phyloP scores from a whole-genome alignment of 2,113 vertebrate genomes.

The Saguinus imperator region DNA sequence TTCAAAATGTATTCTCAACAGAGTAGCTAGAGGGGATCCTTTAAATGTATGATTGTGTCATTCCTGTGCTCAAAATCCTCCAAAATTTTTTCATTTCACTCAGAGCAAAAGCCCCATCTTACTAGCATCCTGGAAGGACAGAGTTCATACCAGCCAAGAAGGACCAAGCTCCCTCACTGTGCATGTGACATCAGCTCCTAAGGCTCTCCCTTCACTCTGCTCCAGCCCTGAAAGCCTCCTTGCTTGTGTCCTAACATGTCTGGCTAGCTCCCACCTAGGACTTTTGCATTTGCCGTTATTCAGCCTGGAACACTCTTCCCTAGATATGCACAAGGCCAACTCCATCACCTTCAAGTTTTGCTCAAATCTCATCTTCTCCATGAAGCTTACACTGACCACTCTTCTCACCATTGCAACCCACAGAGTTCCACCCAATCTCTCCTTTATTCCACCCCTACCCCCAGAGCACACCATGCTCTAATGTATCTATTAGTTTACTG shows the following conservation, averaged over 20 bases:
- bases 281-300: background rate
- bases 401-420: background rate
- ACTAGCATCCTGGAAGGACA: background rate
- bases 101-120: background rate
- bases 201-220: too few relatives aligned
- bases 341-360: background rate
- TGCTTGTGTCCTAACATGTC: background rate
- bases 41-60: background rate
- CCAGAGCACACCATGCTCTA: background rate
- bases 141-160: background rate
- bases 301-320: background rate
- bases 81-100: background rate
- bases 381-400: background rate
- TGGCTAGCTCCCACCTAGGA: background rate
- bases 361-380: background rate
- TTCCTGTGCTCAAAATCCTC: background rate
- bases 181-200: rapidly evolving
- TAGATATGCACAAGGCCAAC: background rate
- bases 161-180: background rate
- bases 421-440: background rate
- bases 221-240: background rate
- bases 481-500: background rate
- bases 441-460: rapidly evolving
- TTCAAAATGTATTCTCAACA: background rate
- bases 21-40: background rate